Base-by-base conservation (phyloP, 2,797 vertebrate species). In the Morelia viridis region DNA sequence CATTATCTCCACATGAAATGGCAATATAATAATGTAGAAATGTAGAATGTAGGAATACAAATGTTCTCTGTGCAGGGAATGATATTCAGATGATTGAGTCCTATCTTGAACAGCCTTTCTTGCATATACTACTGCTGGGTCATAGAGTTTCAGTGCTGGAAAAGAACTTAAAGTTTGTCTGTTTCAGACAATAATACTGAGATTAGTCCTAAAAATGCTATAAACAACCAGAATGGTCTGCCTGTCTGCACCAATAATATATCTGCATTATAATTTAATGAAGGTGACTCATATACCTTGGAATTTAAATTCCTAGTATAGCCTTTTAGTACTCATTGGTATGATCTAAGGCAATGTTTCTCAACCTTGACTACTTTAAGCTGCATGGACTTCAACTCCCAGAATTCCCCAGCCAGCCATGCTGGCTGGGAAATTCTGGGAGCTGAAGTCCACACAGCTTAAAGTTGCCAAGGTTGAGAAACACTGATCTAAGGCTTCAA, bases 1-100 rank as follows among this genome's bases (percentile, higher is more conserved):
- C 91, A 58, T 90, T 94, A 61, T 90, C 86, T 91, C 93, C 89
- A 64, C 22, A 90, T 88, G 89, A 93, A 95, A 95, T 92, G 71
- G 85, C 87, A 94, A 28, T 60, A 71, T 87, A 94, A 91, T 68
- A 80, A 50, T 57, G 17, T 91, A 62, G 68, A 96, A 96, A 95
- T 83, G 91, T 17, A 90, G 92, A 94, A 94, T 93, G 86, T 71
- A 88, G 50, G 87, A 50, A 93, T 91, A 92, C 84, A 92, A 93
- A 90, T 95, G 90, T 95, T 80, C 65, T 53, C 2, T 0, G 0
- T 83, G 19, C 22, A 90, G 17, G 13, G n/a, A 94, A 35, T 92
- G 68, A 24, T 46, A 65, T 91, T 68, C 60, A 53, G 90, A 92
- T 90, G 61, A 93, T 60, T 1, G 0, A 0, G 80, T 94, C 65